Base-by-base conservation (phyloP, 2,888 invertebrate species). In the Neoitamus cyanurus region DNA sequence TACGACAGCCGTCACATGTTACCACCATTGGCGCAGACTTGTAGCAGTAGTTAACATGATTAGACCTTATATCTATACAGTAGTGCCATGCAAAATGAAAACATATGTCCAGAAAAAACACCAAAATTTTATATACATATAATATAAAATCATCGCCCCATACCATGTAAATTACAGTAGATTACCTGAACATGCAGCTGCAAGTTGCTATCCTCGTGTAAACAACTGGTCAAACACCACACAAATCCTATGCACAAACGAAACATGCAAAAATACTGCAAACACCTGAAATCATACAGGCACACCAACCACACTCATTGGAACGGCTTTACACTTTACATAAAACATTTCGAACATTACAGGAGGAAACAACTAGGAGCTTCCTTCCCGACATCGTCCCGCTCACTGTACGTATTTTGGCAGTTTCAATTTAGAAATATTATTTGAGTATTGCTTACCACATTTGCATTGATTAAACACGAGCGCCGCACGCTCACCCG, bases 361-460 rank as follows among this genome's bases (percentile, higher is more conserved):
- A 82, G 82, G 82, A 82, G 82, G 82, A 82, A 68, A 68, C 82
- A 80, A 78, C 68, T 80, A 84, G 70, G 78, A 75, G 78, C 84
- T 69, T 78, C 68, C 77, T 78, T 83, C 46, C 48, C 72, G 72
- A 72, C 83, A 83, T 73, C 83, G 73, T 72, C 72, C 34, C 72
- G 83, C 73, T 78, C 78, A 69, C 82, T 83, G 83, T 83, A 83
- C 83, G 83, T 83, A 83, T 83, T 82, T 82, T 82, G 82, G 69
- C 82, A 82, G 82, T 82, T 69, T 37, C 13, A 68, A 34, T 69
- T 69, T 69, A 69, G 70, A 70, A 30, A 69, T 69, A 36, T 82
- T 82, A 37, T 82, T 69, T 82, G 28, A 82, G n/a, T 69, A 69
- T 69, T 37, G 69, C 82, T 82, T 68, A 80, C 78, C 78, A 78